Base-by-base conservation (phyloP, 2,113 vertebrate genomes). In the Coreoperca whiteheadi region DNA sequence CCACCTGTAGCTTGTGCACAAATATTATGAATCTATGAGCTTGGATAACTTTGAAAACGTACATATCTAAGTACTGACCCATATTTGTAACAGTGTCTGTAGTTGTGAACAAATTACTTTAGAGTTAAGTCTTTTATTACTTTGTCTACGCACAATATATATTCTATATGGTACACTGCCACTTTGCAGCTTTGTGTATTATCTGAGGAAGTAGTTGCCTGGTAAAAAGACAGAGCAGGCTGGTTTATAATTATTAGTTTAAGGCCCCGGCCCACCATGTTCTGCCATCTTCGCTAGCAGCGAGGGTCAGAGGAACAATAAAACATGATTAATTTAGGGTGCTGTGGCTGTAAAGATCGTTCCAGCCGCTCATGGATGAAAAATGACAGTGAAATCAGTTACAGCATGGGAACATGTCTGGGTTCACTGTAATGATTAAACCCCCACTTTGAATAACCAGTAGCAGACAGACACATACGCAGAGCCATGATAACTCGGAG, bases 311-410 rank as follows among this genome's bases (percentile, higher is more conserved):
- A 87, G 82, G 59, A 86, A 87, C 90, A 85, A 90, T 94, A 93
- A 94, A 95, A 94, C 91, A 91, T 94, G 93, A 95, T 95, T 92
- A 92, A 94, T 87, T 91, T 86, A 83, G 84, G 70, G 84, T 84
- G 86, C 86, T 65, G 78, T 56, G 73, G 92, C 91, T 83, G 85
- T 92, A 92, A 93, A 93, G 86, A 85, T 85, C 20, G 53, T 70
- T 89, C 86, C 86, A 79, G 87, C 71, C 73, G 59, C 83, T 88
- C 87, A 80, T 14, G 85, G 84, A 92, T 94, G 93, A 94, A 92
- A 94, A 94, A 94, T 92, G 87, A 92, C 85, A 80, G 80, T 87
- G 87, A 87, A 91, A 86, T 93, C 87, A 87, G 88, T 84, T 61
- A 23, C 76, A 88, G 84, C 81, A 91, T 92, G 91, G 90, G 92